phyloP scores from a whole-genome alignment of 2,113 vertebrate genomes.

The Monopterus albus region DNA sequence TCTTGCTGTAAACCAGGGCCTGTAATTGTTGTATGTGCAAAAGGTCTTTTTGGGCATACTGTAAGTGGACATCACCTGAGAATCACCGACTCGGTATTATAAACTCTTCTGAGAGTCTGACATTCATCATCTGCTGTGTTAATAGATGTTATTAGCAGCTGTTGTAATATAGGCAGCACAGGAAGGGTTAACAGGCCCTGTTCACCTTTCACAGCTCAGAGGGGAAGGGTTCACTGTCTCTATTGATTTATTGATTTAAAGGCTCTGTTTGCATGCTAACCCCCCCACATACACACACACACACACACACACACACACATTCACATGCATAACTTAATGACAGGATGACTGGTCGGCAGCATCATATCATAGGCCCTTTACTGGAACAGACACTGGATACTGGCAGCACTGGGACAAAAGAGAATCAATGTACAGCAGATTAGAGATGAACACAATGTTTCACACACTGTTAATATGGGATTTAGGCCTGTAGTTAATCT shows the following conservation, averaged over 20 bases:
- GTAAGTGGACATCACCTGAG: too few relatives aligned
- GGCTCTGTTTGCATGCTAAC: conserved; percentile 25
- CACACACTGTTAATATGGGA: neutral
- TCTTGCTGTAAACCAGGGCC: too few relatives aligned
- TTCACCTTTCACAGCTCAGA: neutral
- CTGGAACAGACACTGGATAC: conserved; percentile 49
- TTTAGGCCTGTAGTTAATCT: neutral
- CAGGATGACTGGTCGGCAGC: conserved; percentile 66
- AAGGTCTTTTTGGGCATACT: too few relatives aligned
- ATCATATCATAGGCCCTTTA: conserved; percentile 47
- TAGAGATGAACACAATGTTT: neutral
- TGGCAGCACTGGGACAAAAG: conserved; percentile 2
- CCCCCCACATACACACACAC: accelerated
- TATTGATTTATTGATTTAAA: conserved; percentile 66
- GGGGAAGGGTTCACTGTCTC: neutral
- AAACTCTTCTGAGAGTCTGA: neutral
- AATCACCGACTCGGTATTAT: conserved; percentile 18
- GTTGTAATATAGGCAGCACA: neutral
- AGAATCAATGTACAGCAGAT: neutral
- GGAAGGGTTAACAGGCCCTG: conserved; percentile 19
- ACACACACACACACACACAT: neutral
- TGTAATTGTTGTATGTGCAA: too few relatives aligned
- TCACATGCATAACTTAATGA: conserved; percentile 57
- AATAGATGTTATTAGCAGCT: neutral
- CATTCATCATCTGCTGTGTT: too few relatives aligned